Evolutionary conservation across 1,140 invertebrate genomes (phyloP), one percentile per base, ranked within the genome.

Genomic region (Trialeurodes vaporariorum): DNA sequence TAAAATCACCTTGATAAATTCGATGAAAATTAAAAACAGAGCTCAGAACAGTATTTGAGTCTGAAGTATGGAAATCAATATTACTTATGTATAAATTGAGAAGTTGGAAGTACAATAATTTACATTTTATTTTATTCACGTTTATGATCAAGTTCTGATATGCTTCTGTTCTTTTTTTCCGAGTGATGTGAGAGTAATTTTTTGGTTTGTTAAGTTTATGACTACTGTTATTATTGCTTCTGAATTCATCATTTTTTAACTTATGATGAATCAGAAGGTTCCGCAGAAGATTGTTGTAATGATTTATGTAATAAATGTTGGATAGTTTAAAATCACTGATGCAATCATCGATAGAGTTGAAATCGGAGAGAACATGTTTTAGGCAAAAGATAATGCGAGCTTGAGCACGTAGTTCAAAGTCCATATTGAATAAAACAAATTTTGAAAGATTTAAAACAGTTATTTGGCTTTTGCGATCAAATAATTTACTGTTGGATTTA

Each of bases 401-500:
- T 61, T 66, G 62, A 1, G 72, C 25, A 24, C 71, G 62, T 27
- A 68, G 63, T 61, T 74, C 67, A 13, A 70, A 71, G 49, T 83
- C 77, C 61, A 89, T 76, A 76, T 89, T 85, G 1, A 85, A 81
- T 60, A 92, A 75, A 2, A 92, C 82, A 74, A 93, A 91, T 65
- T 84, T 85, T 26, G 89, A 75, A 40, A 92, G 76, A 75, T 89
- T 90, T 69, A 84, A 77, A 27, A 86, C 78, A 21, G 85, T 86
- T 23, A 90, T 80, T 59, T 85, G 83, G 40, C 83, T 73, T 60
- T 78, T 75, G 66, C 78, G 77, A 21, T 90, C 87, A 77, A 86
- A 92, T 25, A 85, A 79, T 61, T 86, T 82, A 75, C 87, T 91
- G 70, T 92, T 88, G 58, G 83, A 81, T 81, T 90, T 90, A 70